Conservation (phyloP, 1,140 invertebrate genomes). For the Onthophagus taurus region DNA sequence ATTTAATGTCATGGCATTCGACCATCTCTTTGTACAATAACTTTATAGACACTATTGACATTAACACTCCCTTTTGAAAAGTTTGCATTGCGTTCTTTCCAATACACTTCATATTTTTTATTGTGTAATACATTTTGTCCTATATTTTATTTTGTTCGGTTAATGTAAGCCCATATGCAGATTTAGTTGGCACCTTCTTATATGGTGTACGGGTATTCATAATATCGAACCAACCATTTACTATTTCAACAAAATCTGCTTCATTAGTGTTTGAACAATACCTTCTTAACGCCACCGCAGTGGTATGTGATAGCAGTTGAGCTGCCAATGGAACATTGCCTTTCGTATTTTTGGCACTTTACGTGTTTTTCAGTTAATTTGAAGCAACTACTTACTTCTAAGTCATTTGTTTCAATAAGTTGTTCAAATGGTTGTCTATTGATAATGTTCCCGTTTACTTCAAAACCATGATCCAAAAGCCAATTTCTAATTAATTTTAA, state of each 20-base stretch:
- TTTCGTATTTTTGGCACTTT: no score
- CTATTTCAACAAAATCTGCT: no score
- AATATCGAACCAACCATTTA: neutral
- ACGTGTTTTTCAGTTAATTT: neutral
- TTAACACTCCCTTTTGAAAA: constrained; percentile 3
- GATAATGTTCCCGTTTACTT: no score
- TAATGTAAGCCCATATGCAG: neutral
- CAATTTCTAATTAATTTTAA: constrained; percentile 2
- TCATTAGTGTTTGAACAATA: neutral
- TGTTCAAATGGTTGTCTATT: neutral
- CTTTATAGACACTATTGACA: neutral
- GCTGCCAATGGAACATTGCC: no score
- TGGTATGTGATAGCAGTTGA: no score
- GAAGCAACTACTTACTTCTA: neutral
- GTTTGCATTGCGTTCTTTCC: neutral
- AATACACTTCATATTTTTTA: neutral
- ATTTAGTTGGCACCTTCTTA: neutral
- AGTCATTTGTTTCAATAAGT: neutral
- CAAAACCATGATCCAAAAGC: neutral
- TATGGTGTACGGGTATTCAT: no score
- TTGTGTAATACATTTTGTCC: neutral
- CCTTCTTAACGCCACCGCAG: neutral
- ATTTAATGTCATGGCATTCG: no score
- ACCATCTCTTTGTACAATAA: neutral
- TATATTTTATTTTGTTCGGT: neutral